These are phyloP conservation scores for Dicaeum eximium DNA, from an alignment of 2,113 vertebrate species.

Conservation along the genomic window DNA sequence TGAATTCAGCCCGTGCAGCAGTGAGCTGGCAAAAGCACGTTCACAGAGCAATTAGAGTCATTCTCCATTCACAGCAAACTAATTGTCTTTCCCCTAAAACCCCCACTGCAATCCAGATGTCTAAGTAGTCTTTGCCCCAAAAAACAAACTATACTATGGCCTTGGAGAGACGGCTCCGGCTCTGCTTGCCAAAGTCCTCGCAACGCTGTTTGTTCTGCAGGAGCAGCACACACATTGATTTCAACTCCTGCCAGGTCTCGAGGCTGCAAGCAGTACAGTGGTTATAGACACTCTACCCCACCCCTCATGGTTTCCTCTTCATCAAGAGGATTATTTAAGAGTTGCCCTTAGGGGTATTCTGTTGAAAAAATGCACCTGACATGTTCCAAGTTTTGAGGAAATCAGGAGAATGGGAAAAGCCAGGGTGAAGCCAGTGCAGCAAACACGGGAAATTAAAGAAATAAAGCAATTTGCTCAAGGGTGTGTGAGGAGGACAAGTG, in stretches of 20 bases:
- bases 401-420: background rate
- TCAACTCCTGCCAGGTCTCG: background rate
- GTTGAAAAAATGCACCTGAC: background rate
- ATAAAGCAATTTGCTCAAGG: background rate
- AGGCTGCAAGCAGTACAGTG: background rate
- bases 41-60: background rate
- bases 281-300: background rate
- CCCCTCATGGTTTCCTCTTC: background rate
- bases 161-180: accelerated
- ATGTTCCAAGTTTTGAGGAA: background rate
- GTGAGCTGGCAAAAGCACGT: background rate
- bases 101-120: slow-evolving; percentile 14
- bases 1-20: background rate
- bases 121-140: slow-evolving; percentile 16
- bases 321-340: background rate
- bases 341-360: background rate
- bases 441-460: background rate
- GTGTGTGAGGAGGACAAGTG: background rate
- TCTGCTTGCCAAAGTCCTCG: background rate
- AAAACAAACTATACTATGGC: background rate
- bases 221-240: background rate
- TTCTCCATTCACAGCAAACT: slow-evolving; percentile 12
- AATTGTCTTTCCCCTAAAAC: background rate
- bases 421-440: background rate
- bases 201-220: background rate